Evolutionary conservation across 2,113 vertebrate species (phyloP).

Genomic region (Paedocypris sp.): DNA sequence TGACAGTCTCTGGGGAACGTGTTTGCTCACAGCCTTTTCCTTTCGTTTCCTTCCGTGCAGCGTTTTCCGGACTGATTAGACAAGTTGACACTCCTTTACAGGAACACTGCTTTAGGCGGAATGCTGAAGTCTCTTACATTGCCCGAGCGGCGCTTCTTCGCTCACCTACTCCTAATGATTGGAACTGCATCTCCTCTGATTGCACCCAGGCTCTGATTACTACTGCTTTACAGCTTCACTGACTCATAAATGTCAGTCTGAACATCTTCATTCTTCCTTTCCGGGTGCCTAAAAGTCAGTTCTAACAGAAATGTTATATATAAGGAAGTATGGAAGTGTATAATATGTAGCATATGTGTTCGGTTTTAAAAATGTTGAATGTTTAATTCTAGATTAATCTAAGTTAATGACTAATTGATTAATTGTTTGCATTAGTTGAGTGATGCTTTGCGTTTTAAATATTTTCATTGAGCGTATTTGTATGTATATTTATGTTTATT

Average conservation of each 20-base stretch:
- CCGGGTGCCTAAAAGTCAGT: too few relatives aligned
- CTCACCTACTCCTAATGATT: conserved; percentile 68
- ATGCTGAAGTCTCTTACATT: conserved; percentile 36
- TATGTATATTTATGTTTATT: too few relatives aligned
- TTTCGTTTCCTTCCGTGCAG: conserved; percentile 9
- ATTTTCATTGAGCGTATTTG: too few relatives aligned
- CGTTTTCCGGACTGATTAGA: conserved; percentile 66
- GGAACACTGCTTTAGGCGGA: conserved; percentile 59
- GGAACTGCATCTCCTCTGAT: conserved; percentile 75
- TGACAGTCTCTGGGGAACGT: conserved; percentile 73
- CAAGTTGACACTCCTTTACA: conserved; percentile 60
- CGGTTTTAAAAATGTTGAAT: too few relatives aligned
- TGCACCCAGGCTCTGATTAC: conserved; percentile 72
- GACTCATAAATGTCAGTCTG: conserved; percentile 65
- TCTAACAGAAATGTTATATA: too few relatives aligned
- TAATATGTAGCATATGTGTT: too few relatives aligned
- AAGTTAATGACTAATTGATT: too few relatives aligned
- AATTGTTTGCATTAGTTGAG: too few relatives aligned
- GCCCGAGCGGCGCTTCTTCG: conserved; percentile 34
- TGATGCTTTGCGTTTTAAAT: too few relatives aligned
- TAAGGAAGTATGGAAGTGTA: too few relatives aligned
- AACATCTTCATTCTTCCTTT: conserved; percentile 53
- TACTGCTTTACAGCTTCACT: conserved; percentile 58
- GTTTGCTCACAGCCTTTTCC: conserved; percentile 46
- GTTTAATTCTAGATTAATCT: too few relatives aligned